Percentiles rank a stretch among this genome's conserved stretches.
phyloP scores from a whole-genome alignment of 2,113 vertebrate species.

The Sphyrna mokarran region DNA sequence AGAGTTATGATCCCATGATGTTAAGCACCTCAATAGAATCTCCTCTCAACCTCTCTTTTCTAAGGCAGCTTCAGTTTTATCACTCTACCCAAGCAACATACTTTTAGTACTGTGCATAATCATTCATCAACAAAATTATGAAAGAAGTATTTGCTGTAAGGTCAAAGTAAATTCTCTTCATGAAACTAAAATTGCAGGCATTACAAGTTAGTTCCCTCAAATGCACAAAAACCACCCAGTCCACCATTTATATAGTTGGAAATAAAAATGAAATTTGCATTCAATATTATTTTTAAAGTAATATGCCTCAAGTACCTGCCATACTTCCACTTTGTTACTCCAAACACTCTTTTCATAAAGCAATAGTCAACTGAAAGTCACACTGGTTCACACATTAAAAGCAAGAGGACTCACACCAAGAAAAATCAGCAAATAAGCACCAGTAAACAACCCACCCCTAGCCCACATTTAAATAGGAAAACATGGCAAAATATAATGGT shows the following conservation, averaged over 20 bases:
- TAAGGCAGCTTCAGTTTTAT: background rate
- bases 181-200: background rate
- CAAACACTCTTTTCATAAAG: background rate
- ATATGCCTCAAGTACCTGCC: background rate
- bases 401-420: background rate
- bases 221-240: background rate
- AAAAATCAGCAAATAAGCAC: background rate
- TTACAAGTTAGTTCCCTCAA: background rate
- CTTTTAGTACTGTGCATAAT: background rate
- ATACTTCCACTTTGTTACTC: background rate
- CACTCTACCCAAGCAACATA: background rate
- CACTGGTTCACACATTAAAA: background rate
- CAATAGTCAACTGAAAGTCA: background rate
- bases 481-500: background rate
- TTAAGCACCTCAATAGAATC: background rate
- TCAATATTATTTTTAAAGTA: too few species aligned
- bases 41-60: background rate
- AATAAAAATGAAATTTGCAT: too few species aligned
- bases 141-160: background rate
- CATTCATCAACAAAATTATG: background rate
- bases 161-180: background rate
- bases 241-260: background rate
- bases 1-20: too few species aligned
- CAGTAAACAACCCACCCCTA: background rate
- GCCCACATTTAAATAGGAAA: background rate